Evolutionary conservation across 2,888 invertebrate genomes (phyloP).

Genomic region (Eustalomyia histrio): DNA sequence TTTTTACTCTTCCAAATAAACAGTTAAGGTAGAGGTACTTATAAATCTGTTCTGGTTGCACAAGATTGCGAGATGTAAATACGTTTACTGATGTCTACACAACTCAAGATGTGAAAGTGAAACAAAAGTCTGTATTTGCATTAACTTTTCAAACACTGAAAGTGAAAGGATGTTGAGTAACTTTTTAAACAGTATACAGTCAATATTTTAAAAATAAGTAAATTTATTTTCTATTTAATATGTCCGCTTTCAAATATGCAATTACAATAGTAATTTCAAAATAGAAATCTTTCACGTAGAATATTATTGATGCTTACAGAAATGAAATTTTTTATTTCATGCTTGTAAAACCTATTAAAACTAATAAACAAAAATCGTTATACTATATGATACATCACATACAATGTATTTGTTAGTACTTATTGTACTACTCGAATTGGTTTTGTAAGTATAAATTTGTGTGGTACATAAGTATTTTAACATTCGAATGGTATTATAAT

Average conservation of each 20-base stretch:
- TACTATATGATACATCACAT: conserved; percentile 31
- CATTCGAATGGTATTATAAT: conserved; percentile 27
- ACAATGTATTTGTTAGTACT: conserved; percentile 40
- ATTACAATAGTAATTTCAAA: neutral
- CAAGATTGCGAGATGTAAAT: conserved; percentile 33
- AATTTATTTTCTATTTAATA: neutral
- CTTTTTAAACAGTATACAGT: neutral
- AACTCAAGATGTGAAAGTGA: conserved; percentile 60
- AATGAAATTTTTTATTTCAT: conserved; percentile 12
- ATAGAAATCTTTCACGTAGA: conserved; percentile 25
- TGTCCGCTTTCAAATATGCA: neutral
- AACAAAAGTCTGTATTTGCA: conserved; percentile 36
- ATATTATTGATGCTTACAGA: conserved; percentile 10
- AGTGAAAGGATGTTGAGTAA: conserved; percentile 60
- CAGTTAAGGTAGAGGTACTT: conserved; percentile 56
- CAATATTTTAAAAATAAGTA: neutral
- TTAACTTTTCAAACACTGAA: conserved; percentile 45
- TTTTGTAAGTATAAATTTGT: neutral
- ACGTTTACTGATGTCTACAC: conserved; percentile 24
- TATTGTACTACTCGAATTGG: conserved; percentile 15
- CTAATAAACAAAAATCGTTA: conserved; percentile 55
- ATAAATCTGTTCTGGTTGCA: conserved; percentile 43
- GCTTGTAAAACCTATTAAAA: conserved; percentile 55
- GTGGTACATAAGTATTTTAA: neutral
- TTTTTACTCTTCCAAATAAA: conserved; percentile 24